phyloP scores from a whole-genome alignment of 2,113 vertebrate genomes.

The Bubo bubo region DNA sequence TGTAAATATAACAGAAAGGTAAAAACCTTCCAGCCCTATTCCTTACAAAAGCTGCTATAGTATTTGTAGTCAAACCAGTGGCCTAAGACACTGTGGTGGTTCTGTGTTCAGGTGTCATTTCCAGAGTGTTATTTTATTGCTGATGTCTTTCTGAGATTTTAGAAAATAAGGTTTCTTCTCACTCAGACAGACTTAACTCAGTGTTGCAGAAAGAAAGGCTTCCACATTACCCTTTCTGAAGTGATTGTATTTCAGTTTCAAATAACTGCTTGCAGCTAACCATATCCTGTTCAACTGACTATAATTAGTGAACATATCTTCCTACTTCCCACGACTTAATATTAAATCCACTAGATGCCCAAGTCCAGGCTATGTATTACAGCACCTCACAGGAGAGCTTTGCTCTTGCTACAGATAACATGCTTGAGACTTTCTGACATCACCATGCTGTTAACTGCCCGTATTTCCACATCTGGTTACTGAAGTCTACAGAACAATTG shows the following conservation, averaged over 20 bases:
- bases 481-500: not conserved
- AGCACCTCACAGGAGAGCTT: not conserved
- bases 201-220: constrained; percentile 35
- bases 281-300: constrained; percentile 21
- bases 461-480: not conserved
- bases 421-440: not conserved
- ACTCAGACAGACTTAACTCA: not conserved
- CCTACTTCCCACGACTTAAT: constrained; percentile 42
- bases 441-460: not conserved
- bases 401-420: not conserved
- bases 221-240: constrained; percentile 41
- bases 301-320: constrained; percentile 34
- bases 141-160: not conserved
- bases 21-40: not conserved
- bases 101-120: not conserved
- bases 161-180: not conserved
- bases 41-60: not conserved
- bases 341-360: constrained; percentile 21
- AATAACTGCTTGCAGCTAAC: constrained; percentile 52
- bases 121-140: not conserved
- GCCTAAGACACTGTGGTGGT: not conserved
- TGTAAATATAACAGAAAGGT: not conserved
- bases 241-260: constrained; percentile 31
- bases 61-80: not conserved
- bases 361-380: not conserved